Percentiles rank a stretch among this genome's conserved stretches.
phyloP scores from a whole-genome alignment of 2,888 invertebrate species.

The Aplocera efformata region DNA sequence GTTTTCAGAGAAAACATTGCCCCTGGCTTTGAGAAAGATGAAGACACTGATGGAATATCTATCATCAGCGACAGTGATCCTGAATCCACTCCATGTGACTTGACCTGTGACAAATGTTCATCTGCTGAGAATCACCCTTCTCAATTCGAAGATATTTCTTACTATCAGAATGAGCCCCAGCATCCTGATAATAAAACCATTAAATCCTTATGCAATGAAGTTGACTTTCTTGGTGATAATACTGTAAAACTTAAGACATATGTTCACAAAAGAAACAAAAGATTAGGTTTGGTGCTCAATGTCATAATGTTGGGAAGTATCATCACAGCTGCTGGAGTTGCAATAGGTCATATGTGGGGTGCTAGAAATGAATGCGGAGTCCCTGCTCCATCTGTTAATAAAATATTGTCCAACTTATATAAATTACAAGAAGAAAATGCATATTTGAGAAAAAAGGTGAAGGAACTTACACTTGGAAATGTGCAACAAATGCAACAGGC shows the following conservation, averaged over 20 bases:
- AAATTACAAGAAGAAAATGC: slow-evolving; percentile 75
- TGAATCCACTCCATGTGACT: slow-evolving; percentile 52
- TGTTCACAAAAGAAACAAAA: slow-evolving; percentile 71
- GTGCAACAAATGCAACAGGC: slow-evolving; percentile 44
- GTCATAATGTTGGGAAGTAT: slow-evolving; percentile 73
- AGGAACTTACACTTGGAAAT: slow-evolving; percentile 56
- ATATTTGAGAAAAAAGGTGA: slow-evolving; percentile 62
- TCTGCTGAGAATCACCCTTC: slow-evolving; percentile 41
- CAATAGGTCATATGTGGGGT: slow-evolving; percentile 77
- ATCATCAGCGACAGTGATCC: slow-evolving; percentile 74
- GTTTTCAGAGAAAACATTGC: slow-evolving; percentile 42
- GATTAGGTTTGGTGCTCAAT: slow-evolving; percentile 68
- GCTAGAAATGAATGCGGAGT: slow-evolving; percentile 65
- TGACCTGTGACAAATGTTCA: slow-evolving; percentile 38
- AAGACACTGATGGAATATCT: slow-evolving; percentile 76
- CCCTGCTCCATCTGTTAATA: slow-evolving; percentile 63
- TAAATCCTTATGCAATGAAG: slow-evolving; percentile 44
- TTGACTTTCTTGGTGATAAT: slow-evolving; percentile 55
- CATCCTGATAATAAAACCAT: slow-evolving; percentile 23
- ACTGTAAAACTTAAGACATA: slow-evolving; percentile 66
- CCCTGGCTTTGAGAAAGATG: slow-evolving; percentile 58
- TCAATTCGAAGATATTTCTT: slow-evolving; percentile 26
- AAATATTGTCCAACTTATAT: slow-evolving; percentile 70
- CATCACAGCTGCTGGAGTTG: slow-evolving; percentile 72
- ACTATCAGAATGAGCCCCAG: slow-evolving; percentile 6